Evolutionary conservation across 2,113 vertebrate genomes (phyloP).

Genomic region (Stigmatopora nigra): DNA sequence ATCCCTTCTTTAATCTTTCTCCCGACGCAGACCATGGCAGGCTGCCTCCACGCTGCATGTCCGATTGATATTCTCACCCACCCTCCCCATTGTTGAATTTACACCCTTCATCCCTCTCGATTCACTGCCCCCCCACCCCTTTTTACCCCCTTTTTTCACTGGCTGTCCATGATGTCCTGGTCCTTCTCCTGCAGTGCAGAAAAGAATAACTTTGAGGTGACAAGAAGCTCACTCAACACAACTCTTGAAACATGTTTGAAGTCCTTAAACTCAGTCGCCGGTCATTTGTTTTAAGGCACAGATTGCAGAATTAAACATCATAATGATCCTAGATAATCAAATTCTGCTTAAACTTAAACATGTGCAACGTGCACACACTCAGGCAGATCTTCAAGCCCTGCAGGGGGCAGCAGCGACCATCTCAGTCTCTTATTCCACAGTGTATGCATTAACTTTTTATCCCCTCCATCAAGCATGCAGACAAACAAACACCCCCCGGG

Average conservation of each 20-base stretch:
- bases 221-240: slow-evolving; percentile 12
- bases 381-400: slow-evolving; percentile 37
- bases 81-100: slow-evolving; percentile 56
- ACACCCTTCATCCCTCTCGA: slow-evolving; percentile 32
- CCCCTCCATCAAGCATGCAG: slow-evolving; percentile 60
- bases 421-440: slow-evolving; percentile 30
- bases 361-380: slow-evolving; percentile 4
- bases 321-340: neutral
- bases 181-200: slow-evolving; percentile 33
- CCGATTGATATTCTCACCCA: slow-evolving; percentile 69
- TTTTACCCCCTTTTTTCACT: slow-evolving; percentile 26
- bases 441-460: slow-evolving; percentile 54
- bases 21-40: slow-evolving; percentile 60
- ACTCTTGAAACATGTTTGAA: slow-evolving; percentile 16
- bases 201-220: slow-evolving; percentile 46
- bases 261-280: slow-evolving; percentile 30
- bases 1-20: slow-evolving; percentile 72
- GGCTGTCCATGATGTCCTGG: slow-evolving; percentile 31
- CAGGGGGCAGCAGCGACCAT: slow-evolving; percentile 70
- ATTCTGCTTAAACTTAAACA: neutral
- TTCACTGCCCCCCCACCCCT: slow-evolving; percentile 6
- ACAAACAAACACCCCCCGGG: slow-evolving; percentile 67
- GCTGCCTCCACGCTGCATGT: slow-evolving; percentile 53
- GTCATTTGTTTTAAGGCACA: slow-evolving; percentile 19
- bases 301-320: slow-evolving; percentile 21